These are phyloP conservation scores for Epiperipatus broadwayi DNA, from an alignment of 2,888 invertebrate species.

Conservation along the genomic window DNA sequence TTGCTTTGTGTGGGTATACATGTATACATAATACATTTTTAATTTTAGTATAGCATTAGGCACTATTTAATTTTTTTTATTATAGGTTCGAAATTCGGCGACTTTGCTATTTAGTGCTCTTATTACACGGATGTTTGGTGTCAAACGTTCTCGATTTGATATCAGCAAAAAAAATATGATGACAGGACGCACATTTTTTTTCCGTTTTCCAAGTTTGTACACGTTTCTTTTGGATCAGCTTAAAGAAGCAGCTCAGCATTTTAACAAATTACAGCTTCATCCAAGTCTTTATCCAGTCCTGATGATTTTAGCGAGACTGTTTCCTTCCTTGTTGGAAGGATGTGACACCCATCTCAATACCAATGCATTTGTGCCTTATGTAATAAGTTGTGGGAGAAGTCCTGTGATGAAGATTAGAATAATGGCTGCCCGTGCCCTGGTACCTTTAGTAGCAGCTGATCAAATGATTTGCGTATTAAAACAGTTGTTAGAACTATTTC, in stretches of 20 bases:
- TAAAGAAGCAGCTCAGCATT: conserved; percentile 18
- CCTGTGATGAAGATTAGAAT: conserved; percentile 46
- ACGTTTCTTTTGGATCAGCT: conserved; percentile 38
- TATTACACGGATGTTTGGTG: conserved; percentile 69
- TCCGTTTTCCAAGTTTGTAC: conserved; percentile 43
- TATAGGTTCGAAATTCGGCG: conserved; percentile 48
- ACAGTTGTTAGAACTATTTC: conserved; percentile 27
- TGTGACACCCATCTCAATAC: conserved; percentile 46
- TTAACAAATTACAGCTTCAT: too few species aligned
- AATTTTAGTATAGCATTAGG: too few species aligned
- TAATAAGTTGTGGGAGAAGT: conserved; percentile 43
- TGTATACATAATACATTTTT: too few species aligned
- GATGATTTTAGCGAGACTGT: conserved; percentile 52
- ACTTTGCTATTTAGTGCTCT: conserved; percentile 64
- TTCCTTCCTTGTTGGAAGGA: conserved; percentile 51
- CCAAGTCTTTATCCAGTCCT: conserved; percentile 54
- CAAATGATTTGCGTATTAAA: conserved; percentile 23
- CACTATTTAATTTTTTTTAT: conserved; percentile 26
- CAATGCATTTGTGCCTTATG: conserved; percentile 42
- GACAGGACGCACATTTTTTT: conserved; percentile 51
- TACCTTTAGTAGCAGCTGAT: conserved; percentile 37
- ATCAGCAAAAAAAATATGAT: conserved; percentile 28
- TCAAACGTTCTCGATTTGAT: conserved; percentile 37
- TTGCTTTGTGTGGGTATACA: too few species aligned
- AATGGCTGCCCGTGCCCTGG: conserved; percentile 49